phyloP scores from a whole-genome alignment of 2,888 invertebrate genomes.

The Lysandra coridon region DNA sequence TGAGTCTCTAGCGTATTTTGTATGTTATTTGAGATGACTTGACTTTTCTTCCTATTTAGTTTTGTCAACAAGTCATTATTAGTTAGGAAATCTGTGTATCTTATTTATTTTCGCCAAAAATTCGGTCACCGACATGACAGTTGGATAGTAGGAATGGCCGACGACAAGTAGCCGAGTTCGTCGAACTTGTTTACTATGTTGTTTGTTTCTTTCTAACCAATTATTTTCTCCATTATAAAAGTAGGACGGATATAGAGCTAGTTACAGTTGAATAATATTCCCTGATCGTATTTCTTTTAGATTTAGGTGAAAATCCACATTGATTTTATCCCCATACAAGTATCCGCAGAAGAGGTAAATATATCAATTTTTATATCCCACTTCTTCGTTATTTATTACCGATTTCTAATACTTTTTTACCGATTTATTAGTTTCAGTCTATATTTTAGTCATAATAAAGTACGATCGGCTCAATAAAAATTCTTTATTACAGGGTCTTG shows the following conservation, averaged over 20 bases:
- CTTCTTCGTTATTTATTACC: background rate
- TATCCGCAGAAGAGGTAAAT: slow-evolving; percentile 2
- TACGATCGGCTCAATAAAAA: background rate
- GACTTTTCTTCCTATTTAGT: background rate
- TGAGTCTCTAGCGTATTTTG: too few relatives aligned
- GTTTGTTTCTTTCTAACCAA: background rate
- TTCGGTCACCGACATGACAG: background rate
- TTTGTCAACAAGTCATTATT: background rate
- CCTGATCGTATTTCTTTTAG: background rate
- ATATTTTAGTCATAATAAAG: background rate
- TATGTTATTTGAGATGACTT: too few relatives aligned
- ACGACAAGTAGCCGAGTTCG: background rate
- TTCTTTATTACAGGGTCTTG: background rate
- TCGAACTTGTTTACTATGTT: background rate
- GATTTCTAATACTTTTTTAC: background rate
- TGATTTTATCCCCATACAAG: background rate
- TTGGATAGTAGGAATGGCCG: background rate
- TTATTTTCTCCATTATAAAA: background rate
- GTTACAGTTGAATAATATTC: background rate
- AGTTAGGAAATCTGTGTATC: background rate
- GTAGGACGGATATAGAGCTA: background rate
- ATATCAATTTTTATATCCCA: slow-evolving; percentile 20
- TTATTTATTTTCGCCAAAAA: background rate
- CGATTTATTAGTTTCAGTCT: background rate
- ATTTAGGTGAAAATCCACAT: slow-evolving; percentile 6